Conservation (phyloP, 2,797 vertebrate genomes). For the Danio tinwini region DNA sequence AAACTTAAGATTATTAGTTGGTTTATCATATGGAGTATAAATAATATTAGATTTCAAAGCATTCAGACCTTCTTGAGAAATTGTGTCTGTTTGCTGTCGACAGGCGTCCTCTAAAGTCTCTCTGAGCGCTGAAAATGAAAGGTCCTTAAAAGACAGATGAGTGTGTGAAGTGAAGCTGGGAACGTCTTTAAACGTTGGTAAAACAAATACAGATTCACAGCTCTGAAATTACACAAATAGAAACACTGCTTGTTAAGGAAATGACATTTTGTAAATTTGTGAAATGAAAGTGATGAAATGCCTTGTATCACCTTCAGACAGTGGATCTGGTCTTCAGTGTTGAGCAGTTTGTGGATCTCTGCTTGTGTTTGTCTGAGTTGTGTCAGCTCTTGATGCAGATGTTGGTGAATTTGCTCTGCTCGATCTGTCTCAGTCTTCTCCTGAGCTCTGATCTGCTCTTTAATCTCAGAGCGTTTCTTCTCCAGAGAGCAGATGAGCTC, state of each 20-base stretch:
- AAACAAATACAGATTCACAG: constrained; percentile 1
- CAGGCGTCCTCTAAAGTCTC: neutral
- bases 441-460: constrained; percentile 31
- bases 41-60: too few species aligned
- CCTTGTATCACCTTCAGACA: constrained; percentile 12
- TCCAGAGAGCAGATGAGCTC: constrained; percentile 42
- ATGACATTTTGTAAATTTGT: too few species aligned
- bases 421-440: constrained; percentile 37
- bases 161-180: neutral
- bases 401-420: constrained; percentile 24
- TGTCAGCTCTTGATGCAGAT: constrained; percentile 28
- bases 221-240: constrained; percentile 2
- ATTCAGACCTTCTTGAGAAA: constrained; percentile 19
- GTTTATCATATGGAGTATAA: too few species aligned
- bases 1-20: too few species aligned
- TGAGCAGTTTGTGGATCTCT: constrained; percentile 5
- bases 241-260: too few species aligned
- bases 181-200: neutral
- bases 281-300: too few species aligned
- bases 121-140: constrained; percentile 6
- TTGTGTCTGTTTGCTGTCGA: neutral
- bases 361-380: constrained; percentile 21
- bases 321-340: neutral
- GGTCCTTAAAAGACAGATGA: constrained; percentile 26
- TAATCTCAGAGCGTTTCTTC: constrained; percentile 40